Evolutionary conservation across 92 coral and sea anemone genomes (phyloP).

Genomic region (Bergia puertoricense): DNA sequence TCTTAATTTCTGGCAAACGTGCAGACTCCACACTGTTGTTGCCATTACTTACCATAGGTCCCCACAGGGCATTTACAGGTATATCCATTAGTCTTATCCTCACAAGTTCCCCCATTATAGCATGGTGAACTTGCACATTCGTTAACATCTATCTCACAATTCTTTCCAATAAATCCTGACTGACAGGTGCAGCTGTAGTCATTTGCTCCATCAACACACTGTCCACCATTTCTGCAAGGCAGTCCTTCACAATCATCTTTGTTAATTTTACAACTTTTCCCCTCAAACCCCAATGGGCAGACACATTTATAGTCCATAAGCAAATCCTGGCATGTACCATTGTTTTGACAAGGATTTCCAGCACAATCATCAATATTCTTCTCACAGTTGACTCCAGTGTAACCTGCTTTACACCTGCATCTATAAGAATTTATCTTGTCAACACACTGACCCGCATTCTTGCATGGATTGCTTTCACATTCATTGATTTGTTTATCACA

Average conservation of each 20-base stretch:
- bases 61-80: constrained; percentile 69
- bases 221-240: constrained; percentile 72
- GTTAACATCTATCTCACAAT: constrained; percentile 62
- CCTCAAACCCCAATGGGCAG: constrained; percentile 69
- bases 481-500: constrained; percentile 40
- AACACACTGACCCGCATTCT: constrained; percentile 77
- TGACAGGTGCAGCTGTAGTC: constrained; percentile 63
- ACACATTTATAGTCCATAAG: constrained; percentile 55
- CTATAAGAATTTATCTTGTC: constrained; percentile 53
- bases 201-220: constrained; percentile 74
- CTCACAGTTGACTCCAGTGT: constrained; percentile 71
- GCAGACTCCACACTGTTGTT: neutral
- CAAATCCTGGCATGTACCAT: constrained; percentile 74
- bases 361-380: constrained; percentile 71
- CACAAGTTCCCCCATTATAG: constrained; percentile 71
- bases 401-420: constrained; percentile 67
- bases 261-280: constrained; percentile 56
- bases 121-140: constrained; percentile 81
- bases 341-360: constrained; percentile 60
- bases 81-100: constrained; percentile 65
- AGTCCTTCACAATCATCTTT: constrained; percentile 61
- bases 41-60: constrained; percentile 61
- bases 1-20: too few relatives aligned
- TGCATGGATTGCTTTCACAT: constrained; percentile 63
- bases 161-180: constrained; percentile 71